Percentiles rank a stretch among this genome's conserved stretches.
These are phyloP conservation scores for Holacanthella duospinosa DNA, from an alignment of 2,888 invertebrate genomes.

Conservation along the genomic window DNA sequence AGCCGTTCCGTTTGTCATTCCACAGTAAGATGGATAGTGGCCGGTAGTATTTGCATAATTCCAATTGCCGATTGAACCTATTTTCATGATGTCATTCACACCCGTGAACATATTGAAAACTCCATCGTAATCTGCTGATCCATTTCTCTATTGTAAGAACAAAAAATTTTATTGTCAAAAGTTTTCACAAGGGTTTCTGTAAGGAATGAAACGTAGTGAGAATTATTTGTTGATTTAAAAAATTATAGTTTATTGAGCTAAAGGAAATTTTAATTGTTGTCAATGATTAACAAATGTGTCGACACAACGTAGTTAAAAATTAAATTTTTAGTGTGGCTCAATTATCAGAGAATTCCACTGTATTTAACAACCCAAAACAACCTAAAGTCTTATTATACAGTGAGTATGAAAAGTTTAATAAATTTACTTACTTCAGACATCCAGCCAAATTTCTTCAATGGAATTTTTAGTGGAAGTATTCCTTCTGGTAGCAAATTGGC, in stretches of 20 bases:
- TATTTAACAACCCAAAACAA: too few species aligned
- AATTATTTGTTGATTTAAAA: background rate
- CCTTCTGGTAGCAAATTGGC: constrained; percentile 38
- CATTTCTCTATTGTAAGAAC: constrained; percentile 67
- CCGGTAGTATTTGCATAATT: constrained; percentile 53
- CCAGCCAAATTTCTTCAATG: constrained; percentile 72
- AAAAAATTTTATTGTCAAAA: too few species aligned
- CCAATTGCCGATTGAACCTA: constrained; percentile 64
- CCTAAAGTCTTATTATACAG: too few species aligned
- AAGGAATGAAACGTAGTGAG: too few species aligned
- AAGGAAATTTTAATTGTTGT: too few species aligned
- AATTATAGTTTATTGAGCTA: background rate
- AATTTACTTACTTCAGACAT: constrained; percentile 60
- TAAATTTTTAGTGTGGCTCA: too few species aligned
- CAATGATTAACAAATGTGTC: too few species aligned
- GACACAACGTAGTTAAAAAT: too few species aligned
- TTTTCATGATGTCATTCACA: constrained; percentile 48
- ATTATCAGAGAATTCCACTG: too few species aligned
- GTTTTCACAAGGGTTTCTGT: too few species aligned
- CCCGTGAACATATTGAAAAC: constrained; percentile 67
- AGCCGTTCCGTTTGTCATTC: constrained; percentile 57
- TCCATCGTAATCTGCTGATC: constrained; percentile 61
- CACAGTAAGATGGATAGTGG: constrained; percentile 54
- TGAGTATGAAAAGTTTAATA: too few species aligned
- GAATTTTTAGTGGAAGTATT: constrained; percentile 44